phyloP scores from a whole-genome alignment of 2,113 vertebrate genomes.

The Calonectris borealis region DNA sequence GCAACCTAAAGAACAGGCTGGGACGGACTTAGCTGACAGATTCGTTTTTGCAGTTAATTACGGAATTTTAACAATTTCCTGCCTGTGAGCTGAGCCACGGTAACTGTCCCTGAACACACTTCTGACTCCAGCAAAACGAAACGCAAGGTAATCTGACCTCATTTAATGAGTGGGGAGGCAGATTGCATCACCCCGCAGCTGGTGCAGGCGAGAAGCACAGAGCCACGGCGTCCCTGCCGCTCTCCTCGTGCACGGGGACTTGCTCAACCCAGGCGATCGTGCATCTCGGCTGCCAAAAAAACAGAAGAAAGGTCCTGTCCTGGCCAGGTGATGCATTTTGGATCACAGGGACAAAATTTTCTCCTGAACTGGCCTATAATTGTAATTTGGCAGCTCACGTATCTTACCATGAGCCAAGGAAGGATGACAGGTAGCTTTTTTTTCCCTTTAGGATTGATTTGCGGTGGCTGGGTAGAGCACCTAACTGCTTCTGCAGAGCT shows the following conservation, averaged over 20 bases:
- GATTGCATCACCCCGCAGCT: background rate
- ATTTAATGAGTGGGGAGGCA: accelerated
- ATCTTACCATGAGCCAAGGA: background rate
- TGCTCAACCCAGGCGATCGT: background rate
- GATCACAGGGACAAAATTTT: background rate
- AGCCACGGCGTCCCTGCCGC: background rate
- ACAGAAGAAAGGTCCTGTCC: background rate
- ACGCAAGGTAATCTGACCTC: background rate
- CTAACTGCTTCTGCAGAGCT: constrained; percentile 23
- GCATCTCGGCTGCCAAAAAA: background rate
- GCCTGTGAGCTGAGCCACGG: background rate
- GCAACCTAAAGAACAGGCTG: background rate
- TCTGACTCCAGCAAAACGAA: background rate
- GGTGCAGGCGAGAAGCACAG: background rate
- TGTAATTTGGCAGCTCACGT: background rate
- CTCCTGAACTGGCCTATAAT: background rate
- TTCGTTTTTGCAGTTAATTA: background rate
- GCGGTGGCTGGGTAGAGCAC: background rate
- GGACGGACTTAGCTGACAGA: background rate
- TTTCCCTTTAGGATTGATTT: background rate
- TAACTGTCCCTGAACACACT: background rate
- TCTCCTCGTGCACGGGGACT: background rate
- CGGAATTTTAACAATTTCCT: background rate
- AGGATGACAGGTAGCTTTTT: background rate
- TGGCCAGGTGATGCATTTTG: background rate